Evolutionary conservation across 2,113 vertebrate genomes (phyloP).

Genomic region (Plotosus lineatus): DNA sequence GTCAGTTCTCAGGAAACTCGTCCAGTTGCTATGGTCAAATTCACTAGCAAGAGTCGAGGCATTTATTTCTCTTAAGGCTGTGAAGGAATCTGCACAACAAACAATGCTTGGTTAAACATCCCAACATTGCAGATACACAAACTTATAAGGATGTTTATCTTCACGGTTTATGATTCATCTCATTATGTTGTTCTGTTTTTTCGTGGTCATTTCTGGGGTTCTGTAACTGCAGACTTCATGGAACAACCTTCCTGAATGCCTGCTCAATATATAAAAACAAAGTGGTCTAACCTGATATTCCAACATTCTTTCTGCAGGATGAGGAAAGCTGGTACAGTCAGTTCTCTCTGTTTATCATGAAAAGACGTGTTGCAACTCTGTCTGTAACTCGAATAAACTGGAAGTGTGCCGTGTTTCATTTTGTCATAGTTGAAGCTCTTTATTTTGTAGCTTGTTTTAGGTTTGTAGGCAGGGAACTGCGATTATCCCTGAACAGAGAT

Average conservation of each 20-base stretch:
- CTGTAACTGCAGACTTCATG: not conserved
- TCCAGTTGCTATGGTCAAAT: too few relatives aligned
- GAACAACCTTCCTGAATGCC: not conserved
- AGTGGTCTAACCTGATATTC: slow-evolving; percentile 26
- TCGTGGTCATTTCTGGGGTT: not conserved
- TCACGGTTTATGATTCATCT: not conserved
- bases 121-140: not conserved
- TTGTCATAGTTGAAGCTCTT: not conserved
- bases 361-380: not conserved
- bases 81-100: not conserved
- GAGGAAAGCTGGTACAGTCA: not conserved
- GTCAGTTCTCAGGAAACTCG: too few relatives aligned
- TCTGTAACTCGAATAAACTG: not conserved
- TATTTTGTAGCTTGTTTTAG: not conserved
- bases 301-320: not conserved
- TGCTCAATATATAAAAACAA: not conserved
- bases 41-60: not conserved
- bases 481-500: not conserved
- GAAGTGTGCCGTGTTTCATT: not conserved
- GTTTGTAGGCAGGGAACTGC: not conserved
- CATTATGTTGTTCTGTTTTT: slow-evolving; percentile 1
- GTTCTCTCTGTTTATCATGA: not conserved
- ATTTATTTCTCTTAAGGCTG: not conserved
- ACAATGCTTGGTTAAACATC: not conserved
- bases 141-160: not conserved